phyloP scores from a whole-genome alignment of 2,888 invertebrate species.

The Neuroscelio doddi region DNA sequence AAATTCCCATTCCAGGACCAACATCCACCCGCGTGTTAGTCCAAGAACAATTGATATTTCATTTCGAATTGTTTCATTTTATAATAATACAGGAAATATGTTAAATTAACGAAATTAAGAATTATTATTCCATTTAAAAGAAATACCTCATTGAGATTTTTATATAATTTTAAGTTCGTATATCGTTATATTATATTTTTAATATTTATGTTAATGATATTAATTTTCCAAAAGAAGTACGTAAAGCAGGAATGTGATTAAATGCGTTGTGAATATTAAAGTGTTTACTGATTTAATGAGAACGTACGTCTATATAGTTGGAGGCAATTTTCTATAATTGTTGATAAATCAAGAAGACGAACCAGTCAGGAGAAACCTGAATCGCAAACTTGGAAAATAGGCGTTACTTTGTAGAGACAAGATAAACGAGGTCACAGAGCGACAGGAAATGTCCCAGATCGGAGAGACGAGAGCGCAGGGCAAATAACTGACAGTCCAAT shows the following conservation, averaged over 20 bases:
- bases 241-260: neutral
- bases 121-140: too few relatives aligned
- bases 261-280: neutral
- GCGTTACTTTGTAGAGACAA: slow-evolving; percentile 13
- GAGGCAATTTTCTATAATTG: neutral
- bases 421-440: slow-evolving; percentile 34
- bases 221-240: neutral
- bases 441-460: slow-evolving; percentile 33
- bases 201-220: too few relatives aligned
- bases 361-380: slow-evolving; percentile 5
- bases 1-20: slow-evolving; percentile 45
- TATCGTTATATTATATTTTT: too few relatives aligned
- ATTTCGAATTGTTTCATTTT: neutral
- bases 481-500: slow-evolving; percentile 43
- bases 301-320: neutral
- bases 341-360: slow-evolving; percentile 16
- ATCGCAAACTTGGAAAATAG: slow-evolving; percentile 16
- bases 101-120: too few relatives aligned
- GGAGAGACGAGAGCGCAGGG: slow-evolving; percentile 27
- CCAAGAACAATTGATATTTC: neutral
- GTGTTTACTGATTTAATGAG: slow-evolving; percentile 4
- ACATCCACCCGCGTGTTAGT: slow-evolving; percentile 9
- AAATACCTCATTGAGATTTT: too few relatives aligned
- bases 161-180: too few relatives aligned
- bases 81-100: too few relatives aligned